Conservation (phyloP, 2,113 vertebrate species). For the Hippolais icterina region DNA sequence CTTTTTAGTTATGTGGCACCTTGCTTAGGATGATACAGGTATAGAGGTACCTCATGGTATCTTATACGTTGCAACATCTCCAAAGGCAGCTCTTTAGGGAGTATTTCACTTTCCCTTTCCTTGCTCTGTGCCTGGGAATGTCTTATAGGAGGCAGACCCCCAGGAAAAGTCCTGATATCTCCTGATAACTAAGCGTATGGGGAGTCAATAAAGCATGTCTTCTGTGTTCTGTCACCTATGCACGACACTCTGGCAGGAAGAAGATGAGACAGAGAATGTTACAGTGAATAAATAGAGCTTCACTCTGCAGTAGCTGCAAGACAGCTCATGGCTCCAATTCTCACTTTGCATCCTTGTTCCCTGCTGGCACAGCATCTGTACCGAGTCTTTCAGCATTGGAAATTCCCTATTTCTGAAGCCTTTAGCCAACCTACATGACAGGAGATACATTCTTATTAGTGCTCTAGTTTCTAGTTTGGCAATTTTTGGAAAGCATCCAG, state of each 20-base stretch:
- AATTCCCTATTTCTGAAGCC: not conserved
- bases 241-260: not conserved
- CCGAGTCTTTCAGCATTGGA: slow-evolving; percentile 2
- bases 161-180: not conserved
- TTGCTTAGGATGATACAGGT: not conserved
- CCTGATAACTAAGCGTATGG: not conserved
- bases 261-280: slow-evolving; percentile 6
- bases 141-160: not conserved
- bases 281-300: not conserved
- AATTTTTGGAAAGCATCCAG: not conserved
- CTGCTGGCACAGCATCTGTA: not conserved
- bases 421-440: slow-evolving; percentile 3
- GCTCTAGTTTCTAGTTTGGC: not conserved
- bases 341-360: slow-evolving; percentile 18
- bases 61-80: not conserved
- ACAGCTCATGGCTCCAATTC: slow-evolving; percentile 7
- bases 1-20: not conserved
- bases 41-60: not conserved
- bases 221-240: not conserved
- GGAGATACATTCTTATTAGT: slow-evolving; percentile 29
- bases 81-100: not conserved
- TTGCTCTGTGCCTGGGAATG: not conserved
- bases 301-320: not conserved
- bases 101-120: not conserved
- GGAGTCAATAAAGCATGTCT: not conserved